Evolutionary conservation across 1,140 invertebrate species (phyloP).

Genomic region (Belonocnema kinseyi): DNA sequence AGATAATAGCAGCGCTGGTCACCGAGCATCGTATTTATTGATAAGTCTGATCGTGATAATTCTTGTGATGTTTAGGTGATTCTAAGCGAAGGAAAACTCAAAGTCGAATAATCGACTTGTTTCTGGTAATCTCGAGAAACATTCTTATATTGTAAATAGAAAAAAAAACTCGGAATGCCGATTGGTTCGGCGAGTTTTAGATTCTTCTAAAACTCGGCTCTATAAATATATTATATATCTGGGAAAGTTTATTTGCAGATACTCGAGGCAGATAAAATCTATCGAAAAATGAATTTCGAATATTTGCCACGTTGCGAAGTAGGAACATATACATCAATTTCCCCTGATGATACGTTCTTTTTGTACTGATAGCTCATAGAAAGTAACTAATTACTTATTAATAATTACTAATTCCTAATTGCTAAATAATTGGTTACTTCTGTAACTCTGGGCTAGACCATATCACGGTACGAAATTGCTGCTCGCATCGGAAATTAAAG

Average conservation of each 20-base stretch:
- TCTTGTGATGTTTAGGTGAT: constrained; percentile 72
- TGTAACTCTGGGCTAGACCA: constrained; percentile 67
- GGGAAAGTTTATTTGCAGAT: constrained; percentile 2
- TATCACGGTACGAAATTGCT: constrained; percentile 62
- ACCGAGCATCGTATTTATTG: constrained; percentile 66
- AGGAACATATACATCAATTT: background rate
- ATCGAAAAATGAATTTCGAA: constrained; percentile 7
- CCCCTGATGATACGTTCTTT: constrained; percentile 63
- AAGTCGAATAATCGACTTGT: background rate
- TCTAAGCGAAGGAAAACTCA: constrained; percentile 58
- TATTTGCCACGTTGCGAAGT: constrained; percentile 45
- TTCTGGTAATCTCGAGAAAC: background rate
- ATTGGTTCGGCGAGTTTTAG: constrained; percentile 1
- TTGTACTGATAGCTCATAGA: constrained; percentile 66
- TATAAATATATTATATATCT: background rate
- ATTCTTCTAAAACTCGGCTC: constrained; percentile 1
- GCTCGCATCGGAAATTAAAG: constrained; percentile 54
- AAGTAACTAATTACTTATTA: constrained; percentile 55
- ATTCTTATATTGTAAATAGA: constrained; percentile 1
- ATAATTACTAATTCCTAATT: constrained; percentile 38
- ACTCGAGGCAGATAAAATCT: background rate
- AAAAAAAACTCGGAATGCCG: background rate
- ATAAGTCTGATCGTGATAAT: constrained; percentile 61
- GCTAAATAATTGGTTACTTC: constrained; percentile 39
- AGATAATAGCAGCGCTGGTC: constrained; percentile 60